A percentile compares a stretch with the other conserved stretches of the same genome.
phyloP scores from a whole-genome alignment of 2,797 vertebrate genomes.

The Melopsittacus undulatus region DNA sequence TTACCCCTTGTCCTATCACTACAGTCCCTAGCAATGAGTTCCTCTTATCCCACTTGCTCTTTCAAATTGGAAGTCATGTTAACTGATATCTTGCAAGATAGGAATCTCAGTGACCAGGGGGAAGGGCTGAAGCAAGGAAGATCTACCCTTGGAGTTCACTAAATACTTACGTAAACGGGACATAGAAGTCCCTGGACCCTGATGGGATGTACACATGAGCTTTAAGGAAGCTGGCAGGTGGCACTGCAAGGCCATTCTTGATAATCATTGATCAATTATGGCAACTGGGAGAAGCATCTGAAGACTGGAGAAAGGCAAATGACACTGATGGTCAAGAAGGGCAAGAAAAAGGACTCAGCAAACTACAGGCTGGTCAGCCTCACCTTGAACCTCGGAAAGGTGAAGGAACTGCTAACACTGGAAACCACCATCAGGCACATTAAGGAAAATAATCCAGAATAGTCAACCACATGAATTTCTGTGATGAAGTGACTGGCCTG shows the following conservation, averaged over 20 bases:
- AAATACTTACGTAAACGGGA: not conserved
- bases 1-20: too few relatives aligned
- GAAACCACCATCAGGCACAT: not conserved
- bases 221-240: not conserved
- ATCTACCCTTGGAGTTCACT: not conserved
- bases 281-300: not conserved
- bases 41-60: not conserved
- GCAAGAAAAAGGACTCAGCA: not conserved
- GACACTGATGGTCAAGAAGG: not conserved
- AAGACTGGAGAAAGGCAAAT: not conserved
- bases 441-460: not conserved
- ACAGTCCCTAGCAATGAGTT: too few relatives aligned
- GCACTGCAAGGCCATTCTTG: not conserved
- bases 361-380: not conserved
- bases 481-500: not conserved
- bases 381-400: not conserved
- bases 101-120: not conserved
- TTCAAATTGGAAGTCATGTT: not conserved
- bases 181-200: not conserved
- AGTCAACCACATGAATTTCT: not conserved
- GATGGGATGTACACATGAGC: fast-evolving
- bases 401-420: not conserved
- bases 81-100: not conserved
- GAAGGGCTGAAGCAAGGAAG: not conserved
- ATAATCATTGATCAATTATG: not conserved